phyloP scores from a whole-genome alignment of 2,113 vertebrate species.

The Notothenia coriiceps region DNA sequence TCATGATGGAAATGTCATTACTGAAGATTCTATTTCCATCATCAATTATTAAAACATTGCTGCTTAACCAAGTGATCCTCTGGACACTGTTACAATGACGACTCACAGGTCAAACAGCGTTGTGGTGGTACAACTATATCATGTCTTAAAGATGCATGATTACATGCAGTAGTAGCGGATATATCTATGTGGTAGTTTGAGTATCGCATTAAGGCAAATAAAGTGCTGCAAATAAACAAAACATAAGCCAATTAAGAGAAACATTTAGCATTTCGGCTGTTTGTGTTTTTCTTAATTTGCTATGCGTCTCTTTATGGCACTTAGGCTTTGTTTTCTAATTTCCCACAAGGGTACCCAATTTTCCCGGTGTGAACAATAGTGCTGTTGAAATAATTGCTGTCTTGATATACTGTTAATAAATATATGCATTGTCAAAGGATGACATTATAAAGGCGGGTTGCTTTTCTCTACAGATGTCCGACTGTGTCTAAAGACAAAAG shows the following conservation, averaged over 20 bases:
- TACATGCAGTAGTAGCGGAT: not conserved
- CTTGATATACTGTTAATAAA: not conserved
- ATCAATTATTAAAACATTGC: conserved; percentile 92
- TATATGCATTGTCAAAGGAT: not conserved
- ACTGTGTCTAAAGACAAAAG: not conserved
- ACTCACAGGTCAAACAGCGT: conserved; percentile 44
- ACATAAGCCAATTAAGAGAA: too few relatives aligned
- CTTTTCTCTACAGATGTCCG: not conserved
- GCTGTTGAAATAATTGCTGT: not conserved
- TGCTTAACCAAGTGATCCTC: conserved; percentile 70
- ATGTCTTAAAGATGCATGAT: conserved; percentile 17
- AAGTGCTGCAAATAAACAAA: too few relatives aligned
- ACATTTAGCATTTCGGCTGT: too few relatives aligned
- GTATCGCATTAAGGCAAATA: too few relatives aligned
- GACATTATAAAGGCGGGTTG: not conserved
- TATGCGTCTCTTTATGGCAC: not conserved
- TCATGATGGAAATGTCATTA: conserved; percentile 95
- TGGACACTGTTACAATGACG: conserved; percentile 23
- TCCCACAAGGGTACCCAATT: not conserved
- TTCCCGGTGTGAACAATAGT: not conserved
- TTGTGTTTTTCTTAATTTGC: not conserved
- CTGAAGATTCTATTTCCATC: conserved; percentile 89
- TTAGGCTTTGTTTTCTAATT: not conserved
- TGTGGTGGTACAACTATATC: conserved; percentile 16
- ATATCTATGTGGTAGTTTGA: not conserved